Conservation (phyloP, 30 jellyfish, hydroid and myxozoan species). For the Haliclystus octoradiatus region DNA sequence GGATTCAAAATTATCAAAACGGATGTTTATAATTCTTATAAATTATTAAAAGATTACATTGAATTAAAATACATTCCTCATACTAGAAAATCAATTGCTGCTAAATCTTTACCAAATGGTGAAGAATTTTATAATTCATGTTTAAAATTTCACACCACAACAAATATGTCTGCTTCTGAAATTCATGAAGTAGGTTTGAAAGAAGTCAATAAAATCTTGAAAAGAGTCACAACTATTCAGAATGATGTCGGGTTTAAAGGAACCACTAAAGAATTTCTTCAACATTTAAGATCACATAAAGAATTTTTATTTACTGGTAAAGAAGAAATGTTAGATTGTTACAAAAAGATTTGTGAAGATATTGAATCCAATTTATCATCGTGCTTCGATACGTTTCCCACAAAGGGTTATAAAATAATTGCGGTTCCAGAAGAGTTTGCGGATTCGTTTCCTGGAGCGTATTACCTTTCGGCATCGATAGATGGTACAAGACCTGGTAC, state of each 20-base stretch:
- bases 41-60: conserved; percentile 17
- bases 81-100: conserved; percentile 37
- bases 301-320: conserved; percentile 33
- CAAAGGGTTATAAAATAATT: conserved; percentile 15
- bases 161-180: conserved; percentile 49
- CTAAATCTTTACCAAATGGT: conserved; percentile 52
- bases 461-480: conserved; percentile 64
- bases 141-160: conserved; percentile 74
- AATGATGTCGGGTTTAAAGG: conserved; percentile 49
- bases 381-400: conserved; percentile 34
- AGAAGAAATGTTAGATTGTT: conserved; percentile 49
- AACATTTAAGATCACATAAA: conserved; percentile 35
- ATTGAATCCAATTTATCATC: conserved; percentile 24
- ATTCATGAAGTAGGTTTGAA: conserved; percentile 49
- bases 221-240: conserved; percentile 43
- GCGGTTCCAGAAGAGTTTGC: conserved; percentile 83
- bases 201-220: conserved; percentile 62
- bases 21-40: conserved; percentile 29
- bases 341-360: conserved; percentile 19
- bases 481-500: conserved; percentile 91
- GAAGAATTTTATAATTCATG: conserved; percentile 52
- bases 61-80: conserved; percentile 28
- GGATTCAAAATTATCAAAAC: conserved; percentile 21
- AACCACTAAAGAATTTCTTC: conserved; percentile 27
- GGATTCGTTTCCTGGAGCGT: conserved; percentile 80